A percentile compares a stretch with the other conserved stretches of the same genome.
These are phyloP conservation scores for Scaptomyza caliginosa DNA, from an alignment of 2,888 invertebrate genomes.

Conservation along the genomic window DNA sequence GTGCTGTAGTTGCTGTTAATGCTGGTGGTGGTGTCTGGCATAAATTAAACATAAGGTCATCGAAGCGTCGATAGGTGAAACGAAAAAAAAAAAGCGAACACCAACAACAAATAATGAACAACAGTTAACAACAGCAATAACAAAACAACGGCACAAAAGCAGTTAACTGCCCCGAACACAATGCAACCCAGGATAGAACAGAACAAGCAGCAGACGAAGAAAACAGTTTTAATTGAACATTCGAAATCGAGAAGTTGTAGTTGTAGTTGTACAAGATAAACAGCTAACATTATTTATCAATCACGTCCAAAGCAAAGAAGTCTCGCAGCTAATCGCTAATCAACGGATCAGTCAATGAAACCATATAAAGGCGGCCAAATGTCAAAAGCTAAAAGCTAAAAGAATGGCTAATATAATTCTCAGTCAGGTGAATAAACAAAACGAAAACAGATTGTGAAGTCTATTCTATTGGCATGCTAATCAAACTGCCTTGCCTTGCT, in stretches of 20 bases:
- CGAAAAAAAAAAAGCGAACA: constrained; percentile 1
- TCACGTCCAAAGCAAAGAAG: constrained; percentile 1
- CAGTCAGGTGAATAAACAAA: constrained; percentile 31
- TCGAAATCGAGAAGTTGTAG: constrained; percentile 3
- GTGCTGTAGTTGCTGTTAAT: constrained; percentile 6
- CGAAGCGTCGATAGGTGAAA: constrained; percentile 57
- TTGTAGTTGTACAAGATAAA: background rate
- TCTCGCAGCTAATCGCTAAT: constrained; percentile 11
- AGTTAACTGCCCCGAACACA: constrained; percentile 61
- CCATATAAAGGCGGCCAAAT: constrained; percentile 15
- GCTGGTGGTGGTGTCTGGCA: constrained; percentile 42
- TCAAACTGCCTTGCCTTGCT: constrained; percentile 21
- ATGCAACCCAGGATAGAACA: constrained; percentile 31
- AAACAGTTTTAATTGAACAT: constrained; percentile 14
- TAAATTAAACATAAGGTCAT: constrained; percentile 73
- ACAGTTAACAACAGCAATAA: constrained; percentile 59
- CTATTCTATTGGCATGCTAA: constrained; percentile 38
- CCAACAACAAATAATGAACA: constrained; percentile 15
- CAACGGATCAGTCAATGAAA: constrained; percentile 32
- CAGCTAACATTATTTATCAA: constrained; percentile 31
- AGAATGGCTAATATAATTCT: constrained; percentile 5
- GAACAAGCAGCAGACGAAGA: background rate
- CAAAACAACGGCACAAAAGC: constrained; percentile 69
- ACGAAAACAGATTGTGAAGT: background rate
- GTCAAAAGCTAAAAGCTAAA: background rate